A percentile compares a stretch with the other conserved stretches of the same genome.
These are phyloP conservation scores for Panurus biarmicus DNA, from an alignment of 2,113 vertebrate species.

Conservation along the genomic window DNA sequence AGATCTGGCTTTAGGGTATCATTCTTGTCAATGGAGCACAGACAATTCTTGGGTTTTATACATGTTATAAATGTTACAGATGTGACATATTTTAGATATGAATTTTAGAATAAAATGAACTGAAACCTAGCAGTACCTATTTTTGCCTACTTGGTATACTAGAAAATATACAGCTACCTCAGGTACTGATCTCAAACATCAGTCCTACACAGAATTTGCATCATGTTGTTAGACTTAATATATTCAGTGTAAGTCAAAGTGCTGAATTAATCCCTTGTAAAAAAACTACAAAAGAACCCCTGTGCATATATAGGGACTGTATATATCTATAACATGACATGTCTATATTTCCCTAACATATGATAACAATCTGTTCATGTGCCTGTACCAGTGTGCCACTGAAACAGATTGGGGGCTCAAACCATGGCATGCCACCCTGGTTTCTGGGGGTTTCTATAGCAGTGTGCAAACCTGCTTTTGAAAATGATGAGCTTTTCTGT, in stretches of 20 bases:
- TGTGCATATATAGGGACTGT: neutral
- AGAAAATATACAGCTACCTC: neutral
- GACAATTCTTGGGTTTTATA: neutral
- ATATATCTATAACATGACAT: too few species aligned
- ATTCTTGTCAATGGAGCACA: neutral
- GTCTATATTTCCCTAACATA: accelerated
- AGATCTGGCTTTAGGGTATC: neutral
- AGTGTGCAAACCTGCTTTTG: neutral
- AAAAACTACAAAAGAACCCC: neutral
- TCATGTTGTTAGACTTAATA: neutral
- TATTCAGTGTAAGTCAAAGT: neutral
- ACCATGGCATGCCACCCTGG: too few species aligned
- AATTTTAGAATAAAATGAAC: neutral
- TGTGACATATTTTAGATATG: neutral
- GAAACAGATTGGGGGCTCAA: neutral
- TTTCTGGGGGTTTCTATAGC: neutral
- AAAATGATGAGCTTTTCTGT: neutral
- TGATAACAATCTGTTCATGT: accelerated
- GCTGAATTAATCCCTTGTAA: neutral
- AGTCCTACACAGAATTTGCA: neutral
- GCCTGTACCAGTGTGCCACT: neutral
- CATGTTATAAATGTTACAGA: neutral
- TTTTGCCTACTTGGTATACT: neutral
- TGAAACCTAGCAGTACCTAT: neutral
- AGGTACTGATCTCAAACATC: neutral